Percentiles rank a stretch among this genome's conserved stretches.
phyloP scores from a whole-genome alignment of 2,888 invertebrate genomes.

The Chloroclysta siterata region DNA sequence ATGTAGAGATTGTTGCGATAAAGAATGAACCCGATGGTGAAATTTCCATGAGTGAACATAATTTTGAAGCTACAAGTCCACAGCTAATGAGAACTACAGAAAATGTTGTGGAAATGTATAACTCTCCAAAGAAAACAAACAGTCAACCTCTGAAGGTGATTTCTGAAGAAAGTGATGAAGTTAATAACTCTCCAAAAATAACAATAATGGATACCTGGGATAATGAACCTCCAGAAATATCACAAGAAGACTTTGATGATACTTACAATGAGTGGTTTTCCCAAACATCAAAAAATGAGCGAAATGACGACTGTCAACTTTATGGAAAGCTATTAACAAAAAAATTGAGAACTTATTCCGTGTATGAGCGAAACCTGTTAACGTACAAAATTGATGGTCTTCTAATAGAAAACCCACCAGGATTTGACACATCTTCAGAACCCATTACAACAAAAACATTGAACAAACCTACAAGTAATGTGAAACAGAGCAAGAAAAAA shows the following conservation, averaged over 20 bases:
- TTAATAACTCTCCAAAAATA: background rate
- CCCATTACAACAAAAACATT: background rate
- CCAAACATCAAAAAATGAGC: slow-evolving; percentile 10
- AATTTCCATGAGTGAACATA: background rate
- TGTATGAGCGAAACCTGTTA: slow-evolving; percentile 22
- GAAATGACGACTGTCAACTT: slow-evolving; percentile 15
- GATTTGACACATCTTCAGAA: slow-evolving; percentile 15
- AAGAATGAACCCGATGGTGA: slow-evolving; percentile 16
- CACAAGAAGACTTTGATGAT: slow-evolving; percentile 11
- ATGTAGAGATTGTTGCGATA: background rate
- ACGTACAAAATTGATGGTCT: slow-evolving; percentile 27
- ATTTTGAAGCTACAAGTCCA: slow-evolving; percentile 6
- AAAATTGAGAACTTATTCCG: slow-evolving; percentile 23
- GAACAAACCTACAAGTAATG: slow-evolving; percentile 3
- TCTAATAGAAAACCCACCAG: slow-evolving; percentile 26
- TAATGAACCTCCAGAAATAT: background rate
- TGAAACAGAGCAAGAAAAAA: slow-evolving; percentile 6
- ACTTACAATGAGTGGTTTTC: background rate
- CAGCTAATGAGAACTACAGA: background rate
- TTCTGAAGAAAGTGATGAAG: background rate
- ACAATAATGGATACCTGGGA: background rate
- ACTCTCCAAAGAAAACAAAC: background rate
- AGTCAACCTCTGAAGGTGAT: background rate
- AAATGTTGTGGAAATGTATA: background rate
- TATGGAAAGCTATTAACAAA: slow-evolving; percentile 22